These are phyloP conservation scores for Xerus rutilus DNA, from an alignment of 2,797 vertebrate species.

Conservation along the genomic window DNA sequence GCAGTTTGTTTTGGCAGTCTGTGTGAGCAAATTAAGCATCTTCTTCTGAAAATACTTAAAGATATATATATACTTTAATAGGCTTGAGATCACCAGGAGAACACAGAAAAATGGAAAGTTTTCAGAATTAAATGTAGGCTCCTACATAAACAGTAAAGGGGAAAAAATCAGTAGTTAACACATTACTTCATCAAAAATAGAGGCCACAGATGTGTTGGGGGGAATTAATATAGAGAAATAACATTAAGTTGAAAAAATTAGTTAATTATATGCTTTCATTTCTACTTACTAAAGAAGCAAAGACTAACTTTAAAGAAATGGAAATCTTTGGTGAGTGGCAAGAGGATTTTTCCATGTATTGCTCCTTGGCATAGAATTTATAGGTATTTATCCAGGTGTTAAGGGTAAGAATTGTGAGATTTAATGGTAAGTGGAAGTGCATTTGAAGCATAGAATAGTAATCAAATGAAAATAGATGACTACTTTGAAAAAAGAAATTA, in stretches of 20 bases:
- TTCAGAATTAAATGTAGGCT: background rate
- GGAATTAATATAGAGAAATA: conserved; percentile 34
- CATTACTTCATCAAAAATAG: background rate
- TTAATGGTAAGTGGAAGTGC: conserved; percentile 40
- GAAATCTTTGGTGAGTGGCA: conserved; percentile 70
- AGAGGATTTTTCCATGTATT: conserved; percentile 60
- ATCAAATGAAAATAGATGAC: conserved; percentile 46
- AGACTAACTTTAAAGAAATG: conserved; percentile 72
- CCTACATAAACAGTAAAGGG: background rate
- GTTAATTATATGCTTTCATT: conserved; percentile 54
- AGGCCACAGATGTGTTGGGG: background rate
- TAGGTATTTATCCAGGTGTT: conserved; percentile 73
- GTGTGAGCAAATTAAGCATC: background rate
- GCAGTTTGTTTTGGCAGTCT: conserved; percentile 5
- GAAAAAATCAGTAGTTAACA: background rate
- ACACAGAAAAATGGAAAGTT: background rate
- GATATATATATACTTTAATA: background rate
- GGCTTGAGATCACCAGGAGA: background rate
- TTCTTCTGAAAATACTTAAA: background rate
- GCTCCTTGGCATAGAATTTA: conserved; percentile 53
- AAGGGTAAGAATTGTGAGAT: background rate
- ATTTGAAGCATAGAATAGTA: conserved; percentile 38
- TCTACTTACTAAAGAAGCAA: conserved; percentile 23
- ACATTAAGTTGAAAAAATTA: background rate
- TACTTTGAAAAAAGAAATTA: background rate